Conservation (phyloP, 2,888 invertebrate genomes). For the Spilarctia lutea region DNA sequence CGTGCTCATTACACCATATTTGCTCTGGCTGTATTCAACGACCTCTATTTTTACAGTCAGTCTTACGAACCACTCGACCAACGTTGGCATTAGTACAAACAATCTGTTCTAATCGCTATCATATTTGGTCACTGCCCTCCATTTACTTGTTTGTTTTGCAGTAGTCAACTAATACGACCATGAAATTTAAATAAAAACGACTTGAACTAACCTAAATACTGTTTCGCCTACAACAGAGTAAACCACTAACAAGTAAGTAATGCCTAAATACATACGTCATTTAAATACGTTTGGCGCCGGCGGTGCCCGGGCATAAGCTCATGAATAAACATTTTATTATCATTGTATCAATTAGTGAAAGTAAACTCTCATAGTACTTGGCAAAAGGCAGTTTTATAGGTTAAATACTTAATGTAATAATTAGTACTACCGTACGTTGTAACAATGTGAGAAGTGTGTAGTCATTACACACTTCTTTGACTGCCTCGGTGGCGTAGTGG, state of each 20-base stretch:
- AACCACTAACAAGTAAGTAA: not conserved
- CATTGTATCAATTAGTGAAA: not conserved
- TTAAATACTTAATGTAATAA: not conserved
- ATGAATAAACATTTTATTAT: not conserved
- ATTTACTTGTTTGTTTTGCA: not conserved
- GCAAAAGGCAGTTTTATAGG: not conserved
- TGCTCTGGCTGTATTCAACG: too few species aligned
- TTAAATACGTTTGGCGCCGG: not conserved
- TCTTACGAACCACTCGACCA: not conserved
- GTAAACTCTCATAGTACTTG: not conserved
- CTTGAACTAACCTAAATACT: not conserved
- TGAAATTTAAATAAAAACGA: not conserved
- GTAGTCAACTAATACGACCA: not conserved
- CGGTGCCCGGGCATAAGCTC: not conserved
- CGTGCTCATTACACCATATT: too few species aligned
- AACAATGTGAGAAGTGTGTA: not conserved
- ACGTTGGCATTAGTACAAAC: not conserved
- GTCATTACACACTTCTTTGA: not conserved
- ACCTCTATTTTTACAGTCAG: too few species aligned
- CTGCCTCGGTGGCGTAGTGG: too few species aligned
- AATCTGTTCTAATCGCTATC: not conserved
- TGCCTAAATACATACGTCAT: not conserved
- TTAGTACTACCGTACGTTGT: not conserved
- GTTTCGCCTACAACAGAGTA: not conserved
- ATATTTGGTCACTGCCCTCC: not conserved